Conservation (phyloP, 2,113 vertebrate species). For the Chlorodrepanis virens region DNA sequence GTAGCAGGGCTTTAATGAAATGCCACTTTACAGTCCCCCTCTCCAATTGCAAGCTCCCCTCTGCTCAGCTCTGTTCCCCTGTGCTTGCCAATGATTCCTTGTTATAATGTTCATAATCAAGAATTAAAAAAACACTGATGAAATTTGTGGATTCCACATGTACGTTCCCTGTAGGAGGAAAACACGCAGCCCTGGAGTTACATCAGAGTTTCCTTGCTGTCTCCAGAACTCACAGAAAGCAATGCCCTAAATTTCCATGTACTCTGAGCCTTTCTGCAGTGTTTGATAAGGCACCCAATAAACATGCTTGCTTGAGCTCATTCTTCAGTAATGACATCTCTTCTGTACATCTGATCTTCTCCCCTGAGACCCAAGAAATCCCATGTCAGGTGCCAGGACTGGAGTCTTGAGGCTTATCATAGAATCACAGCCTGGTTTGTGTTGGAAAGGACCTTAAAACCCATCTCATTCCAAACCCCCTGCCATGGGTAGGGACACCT, state of each 20-base stretch:
- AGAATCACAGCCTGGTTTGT: not conserved
- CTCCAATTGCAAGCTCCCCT: not conserved
- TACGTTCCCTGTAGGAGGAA: not conserved
- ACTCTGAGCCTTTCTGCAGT: not conserved
- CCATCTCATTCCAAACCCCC: not conserved
- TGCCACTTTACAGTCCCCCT: not conserved
- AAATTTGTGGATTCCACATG: not conserved
- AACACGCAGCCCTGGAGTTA: not conserved
- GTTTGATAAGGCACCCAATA: not conserved
- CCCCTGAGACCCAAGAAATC: not conserved
- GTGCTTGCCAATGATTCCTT: constrained; percentile 28
- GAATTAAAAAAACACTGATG: not conserved
- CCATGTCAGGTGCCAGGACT: not conserved
- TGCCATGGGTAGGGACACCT: not conserved
- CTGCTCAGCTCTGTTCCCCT: not conserved
- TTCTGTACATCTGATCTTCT: not conserved
- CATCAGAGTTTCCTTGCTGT: not conserved
- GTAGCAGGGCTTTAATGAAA: not conserved
- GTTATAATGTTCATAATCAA: not conserved
- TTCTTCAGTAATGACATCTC: not conserved
- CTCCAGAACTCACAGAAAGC: not conserved
- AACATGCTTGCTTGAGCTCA: constrained; percentile 24
- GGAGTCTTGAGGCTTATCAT: not conserved
- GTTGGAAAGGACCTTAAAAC: not conserved
- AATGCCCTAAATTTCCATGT: not conserved